Evolutionary conservation across 2,797 vertebrate genomes (phyloP), one percentile per base, ranked within the genome.

Genomic region (Loriculus beryllinus): DNA sequence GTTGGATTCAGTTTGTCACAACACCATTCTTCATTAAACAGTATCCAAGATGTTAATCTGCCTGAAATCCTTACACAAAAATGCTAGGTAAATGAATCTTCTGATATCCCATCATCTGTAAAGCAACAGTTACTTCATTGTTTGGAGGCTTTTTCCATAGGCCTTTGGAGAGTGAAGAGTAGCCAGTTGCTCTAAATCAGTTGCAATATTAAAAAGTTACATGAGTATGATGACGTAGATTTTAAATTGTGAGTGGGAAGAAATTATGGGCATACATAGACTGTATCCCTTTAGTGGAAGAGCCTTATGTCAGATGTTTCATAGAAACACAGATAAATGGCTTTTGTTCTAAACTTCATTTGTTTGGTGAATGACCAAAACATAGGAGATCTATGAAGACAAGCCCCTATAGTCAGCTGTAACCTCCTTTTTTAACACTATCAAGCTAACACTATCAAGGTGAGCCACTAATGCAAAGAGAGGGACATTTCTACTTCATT

Each of bases 21-120:
- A 33, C 81, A 33, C 54, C 42, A 39, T 88, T 94, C 92, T 86
- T 94, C 72, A 49, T 70, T 81, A 88, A 88, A 63, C 79, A 78
- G 85, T 90, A 94, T 20, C 21, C 2, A 39, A 70, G 18, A 15
- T n/a, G 10, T 35, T 56, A 93, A 68, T 67, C 80, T 89, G 68
- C 79, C 70, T 86, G 86, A 92, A 96, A 93, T 90, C 37, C 75
- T 88, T 71, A 84, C 78, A 69, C 37, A 83, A 88, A 97, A 93
- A 45, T 16, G 31, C 3, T 22, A 31, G 33, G 7, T 39, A 54
- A 82, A 51, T 59, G 0, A 72, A 43, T 23, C 28, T 88, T 65
- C 35, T 37, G 29, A 7, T 49, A 39, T 10, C 7, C 33, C 22
- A 43, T 48, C 11, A 71, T 10, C 26, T 45, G 22, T 37, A 49